phyloP scores from a whole-genome alignment of 2,797 vertebrate species.

The Triplophysa bombifrons region DNA sequence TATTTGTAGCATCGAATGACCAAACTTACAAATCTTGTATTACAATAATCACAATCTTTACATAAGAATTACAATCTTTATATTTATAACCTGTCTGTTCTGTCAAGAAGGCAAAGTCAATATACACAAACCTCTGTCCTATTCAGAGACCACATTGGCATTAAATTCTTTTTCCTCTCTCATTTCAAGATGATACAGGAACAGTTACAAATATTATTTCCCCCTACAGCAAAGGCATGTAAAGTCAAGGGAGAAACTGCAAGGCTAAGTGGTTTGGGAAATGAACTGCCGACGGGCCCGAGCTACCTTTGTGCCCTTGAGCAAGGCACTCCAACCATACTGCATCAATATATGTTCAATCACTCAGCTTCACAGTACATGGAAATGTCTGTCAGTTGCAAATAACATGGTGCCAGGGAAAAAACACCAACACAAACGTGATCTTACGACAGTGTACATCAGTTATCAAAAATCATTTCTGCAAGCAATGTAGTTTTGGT shows the following conservation, averaged over 20 bases:
- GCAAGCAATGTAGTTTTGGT: not conserved
- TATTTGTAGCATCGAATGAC: not conserved
- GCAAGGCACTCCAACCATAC: slow-evolving; percentile 49
- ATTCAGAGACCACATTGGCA: no score
- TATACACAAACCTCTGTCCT: no score
- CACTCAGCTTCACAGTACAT: slow-evolving; percentile 41
- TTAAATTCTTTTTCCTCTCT: slow-evolving; percentile 12
- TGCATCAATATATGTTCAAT: slow-evolving; percentile 52
- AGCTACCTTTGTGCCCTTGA: slow-evolving; percentile 55
- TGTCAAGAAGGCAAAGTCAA: not conserved
- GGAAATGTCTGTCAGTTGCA: slow-evolving; percentile 43
- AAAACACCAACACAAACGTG: slow-evolving; percentile 7
- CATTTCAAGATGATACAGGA: slow-evolving; percentile 48
- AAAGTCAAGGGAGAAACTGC: slow-evolving; percentile 56
- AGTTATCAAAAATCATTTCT: not conserved
- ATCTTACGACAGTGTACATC: not conserved
- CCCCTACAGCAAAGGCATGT: slow-evolving; percentile 60
- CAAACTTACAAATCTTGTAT: not conserved
- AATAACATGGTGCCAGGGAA: slow-evolving; percentile 36
- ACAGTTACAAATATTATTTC: slow-evolving; percentile 48
- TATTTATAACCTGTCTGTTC: not conserved
- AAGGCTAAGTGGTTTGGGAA: slow-evolving; percentile 59
- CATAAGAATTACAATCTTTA: not conserved
- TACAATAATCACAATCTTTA: no score
- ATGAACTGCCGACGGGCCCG: slow-evolving; percentile 48